Base-by-base conservation (phyloP, 2,888 invertebrate species). In the Craniophora ligustri region DNA sequence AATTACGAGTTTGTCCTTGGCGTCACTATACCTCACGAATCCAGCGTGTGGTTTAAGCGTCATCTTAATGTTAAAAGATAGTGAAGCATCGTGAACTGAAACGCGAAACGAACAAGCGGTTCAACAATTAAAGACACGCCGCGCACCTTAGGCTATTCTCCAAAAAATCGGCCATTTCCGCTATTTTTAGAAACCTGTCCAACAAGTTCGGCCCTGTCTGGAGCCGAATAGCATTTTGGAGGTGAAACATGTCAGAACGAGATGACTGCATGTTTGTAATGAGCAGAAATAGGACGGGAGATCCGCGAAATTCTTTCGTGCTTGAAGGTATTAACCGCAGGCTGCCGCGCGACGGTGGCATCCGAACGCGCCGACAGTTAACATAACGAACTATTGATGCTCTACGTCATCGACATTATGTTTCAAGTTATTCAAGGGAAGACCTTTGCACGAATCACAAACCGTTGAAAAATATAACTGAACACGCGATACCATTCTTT, bases 181-280 rank as follows among this genome's bases (percentile, higher is more conserved):
- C 89, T 92, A 92, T 89, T 90, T 91, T 91, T 91, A 91, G 90
- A 92, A 91, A 92, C 92, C 87, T 77, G 92, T 89, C 82, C 73
- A 80, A 86, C 91, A 76, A 89, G 87, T 88, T 81, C 79, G 82
- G 82, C 78, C 84, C 83, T 80, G 90, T 89, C 89, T 91, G 90
- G 89, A 86, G 67, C 79, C 85, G 81, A 88, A 90, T 86, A 89
- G 84, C 89, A 73, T 89, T 89, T 81, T 92, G 84, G 91, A 92
- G 92, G 92, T 92, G 91, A 92, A 89, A 84, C 85, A 84, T 76
- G 92, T 74, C 69, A 69, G 90, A 92, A 88, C 64, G 92, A 91
- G 91, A 92, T 79, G 83, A 82, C 81, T 66, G 76, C 70, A 81
- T 68, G 59, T 67, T 67, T 77, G 61, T 82, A 82, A 85, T 83